Conservation (phyloP, 2,113 vertebrate species). For the Oreochromis aureus region DNA sequence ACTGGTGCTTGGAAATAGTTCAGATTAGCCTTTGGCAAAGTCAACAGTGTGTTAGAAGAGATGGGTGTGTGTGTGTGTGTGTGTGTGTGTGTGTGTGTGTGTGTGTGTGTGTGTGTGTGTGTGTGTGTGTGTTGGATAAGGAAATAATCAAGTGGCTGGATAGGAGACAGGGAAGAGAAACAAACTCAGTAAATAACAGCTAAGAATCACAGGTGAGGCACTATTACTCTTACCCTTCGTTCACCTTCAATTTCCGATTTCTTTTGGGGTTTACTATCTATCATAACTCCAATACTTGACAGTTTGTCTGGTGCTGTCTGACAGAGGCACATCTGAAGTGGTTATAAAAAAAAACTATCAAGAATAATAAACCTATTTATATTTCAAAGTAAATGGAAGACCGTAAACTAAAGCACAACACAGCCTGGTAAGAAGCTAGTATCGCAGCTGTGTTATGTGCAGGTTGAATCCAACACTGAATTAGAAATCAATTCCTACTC, state of each 20-base stretch:
- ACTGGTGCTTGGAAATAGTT: constrained; percentile 26
- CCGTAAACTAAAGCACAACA: not conserved
- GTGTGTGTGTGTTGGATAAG: constrained; percentile 12
- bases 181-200: not conserved
- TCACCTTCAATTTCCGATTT: not conserved
- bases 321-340: not conserved
- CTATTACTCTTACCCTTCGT: not conserved
- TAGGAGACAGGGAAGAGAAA: not conserved
- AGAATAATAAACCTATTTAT: not conserved
- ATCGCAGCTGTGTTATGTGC: not conserved
- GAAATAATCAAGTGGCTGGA: constrained; percentile 21
- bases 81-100: not conserved
- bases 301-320: not conserved
- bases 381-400: not conserved
- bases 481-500: not conserved
- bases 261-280: not conserved
- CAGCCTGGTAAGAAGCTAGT: not conserved
- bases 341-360: not conserved
- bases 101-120: not conserved
- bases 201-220: not conserved
- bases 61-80: not conserved
- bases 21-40: constrained; percentile 55
- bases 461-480: not conserved
- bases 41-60: constrained; percentile 27
- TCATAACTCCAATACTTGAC: not conserved